Percentiles rank a stretch among this genome's conserved stretches.
phyloP scores from a whole-genome alignment of 2,888 invertebrate genomes.

The Chloroclysta siterata region DNA sequence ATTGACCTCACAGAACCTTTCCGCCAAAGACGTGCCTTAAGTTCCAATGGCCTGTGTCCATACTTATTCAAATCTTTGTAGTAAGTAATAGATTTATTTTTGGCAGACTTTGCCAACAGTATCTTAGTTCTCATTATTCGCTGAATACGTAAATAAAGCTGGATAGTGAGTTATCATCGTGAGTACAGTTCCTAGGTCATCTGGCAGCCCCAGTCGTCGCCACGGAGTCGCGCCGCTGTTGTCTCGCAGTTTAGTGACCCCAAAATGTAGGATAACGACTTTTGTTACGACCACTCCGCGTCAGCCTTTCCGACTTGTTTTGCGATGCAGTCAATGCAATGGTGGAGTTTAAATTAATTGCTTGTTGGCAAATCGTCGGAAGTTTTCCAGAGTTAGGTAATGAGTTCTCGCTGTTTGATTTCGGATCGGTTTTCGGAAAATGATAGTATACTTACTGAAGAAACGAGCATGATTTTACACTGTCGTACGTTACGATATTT shows the following conservation, averaged over 20 bases:
- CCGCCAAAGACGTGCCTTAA: neutral
- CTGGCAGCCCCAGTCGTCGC: slow-evolving; percentile 57
- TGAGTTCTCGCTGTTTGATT: slow-evolving; percentile 22
- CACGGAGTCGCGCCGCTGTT: slow-evolving; percentile 62
- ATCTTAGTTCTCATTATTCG: slow-evolving; percentile 6
- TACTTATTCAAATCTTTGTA: neutral
- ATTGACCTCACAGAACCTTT: too few relatives aligned
- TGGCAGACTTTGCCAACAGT: slow-evolving; percentile 9
- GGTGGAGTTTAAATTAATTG: slow-evolving; percentile 68
- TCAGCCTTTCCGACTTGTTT: slow-evolving; percentile 65
- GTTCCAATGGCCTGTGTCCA: neutral
- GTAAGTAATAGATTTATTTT: slow-evolving; percentile 1
- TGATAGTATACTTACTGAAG: neutral
- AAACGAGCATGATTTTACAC: too few relatives aligned
- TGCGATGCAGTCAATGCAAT: slow-evolving; percentile 51
- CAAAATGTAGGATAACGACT: slow-evolving; percentile 78
- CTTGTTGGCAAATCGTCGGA: slow-evolving; percentile 54
- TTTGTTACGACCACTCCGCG: slow-evolving; percentile 66
- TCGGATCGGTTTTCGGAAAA: neutral
- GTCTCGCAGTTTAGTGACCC: slow-evolving; percentile 72
- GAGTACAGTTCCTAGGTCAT: slow-evolving; percentile 62
- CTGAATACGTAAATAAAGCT: slow-evolving; percentile 9
- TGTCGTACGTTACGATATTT: too few relatives aligned
- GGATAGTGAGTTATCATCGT: slow-evolving; percentile 49
- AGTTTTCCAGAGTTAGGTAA: slow-evolving; percentile 26